phyloP scores from a whole-genome alignment of 2,888 invertebrate genomes.

The Agonopterix alstromeriana region DNA sequence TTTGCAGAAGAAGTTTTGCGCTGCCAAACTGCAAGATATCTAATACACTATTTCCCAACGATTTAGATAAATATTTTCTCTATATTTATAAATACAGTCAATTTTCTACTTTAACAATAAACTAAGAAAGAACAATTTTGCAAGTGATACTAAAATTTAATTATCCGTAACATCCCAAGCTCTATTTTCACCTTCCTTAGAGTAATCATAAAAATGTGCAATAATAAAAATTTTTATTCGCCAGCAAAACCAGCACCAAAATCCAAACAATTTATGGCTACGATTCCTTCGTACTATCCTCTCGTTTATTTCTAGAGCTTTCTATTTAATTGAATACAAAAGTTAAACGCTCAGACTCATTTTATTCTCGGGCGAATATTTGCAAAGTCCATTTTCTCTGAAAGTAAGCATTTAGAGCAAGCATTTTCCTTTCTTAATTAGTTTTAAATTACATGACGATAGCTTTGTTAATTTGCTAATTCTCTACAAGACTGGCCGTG shows the following conservation, averaged over 20 bases:
- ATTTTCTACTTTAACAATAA: no score
- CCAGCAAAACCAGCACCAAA: constrained; percentile 38
- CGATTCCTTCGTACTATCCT: constrained; percentile 34
- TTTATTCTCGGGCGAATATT: constrained; percentile 59
- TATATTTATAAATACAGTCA: no score
- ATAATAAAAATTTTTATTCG: constrained; percentile 13
- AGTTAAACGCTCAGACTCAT: constrained; percentile 62
- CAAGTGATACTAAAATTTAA: no score
- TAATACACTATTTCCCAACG: no score
- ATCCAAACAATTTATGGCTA: constrained; percentile 40
- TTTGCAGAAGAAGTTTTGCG: no score
- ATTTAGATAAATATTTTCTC: no score
- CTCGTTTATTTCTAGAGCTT: constrained; percentile 57
- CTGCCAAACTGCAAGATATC: no score
- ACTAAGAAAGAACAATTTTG: no score
- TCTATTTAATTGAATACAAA: constrained; percentile 72
- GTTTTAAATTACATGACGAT: constrained; percentile 70
- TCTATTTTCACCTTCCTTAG: no score
- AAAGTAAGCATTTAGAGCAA: constrained; percentile 60
- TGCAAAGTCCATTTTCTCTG: constrained; percentile 64
- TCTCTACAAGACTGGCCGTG: constrained; percentile 19
- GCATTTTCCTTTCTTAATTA: constrained; percentile 70
- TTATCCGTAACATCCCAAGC: no score
- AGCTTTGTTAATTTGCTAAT: constrained; percentile 64
- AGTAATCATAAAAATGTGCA: not conserved